Evolutionary conservation across 64 coral and sea anemone genomes (phyloP), one percentile per base, ranked within the genome.

Genomic region (Dendrophyllia cribrosa): DNA sequence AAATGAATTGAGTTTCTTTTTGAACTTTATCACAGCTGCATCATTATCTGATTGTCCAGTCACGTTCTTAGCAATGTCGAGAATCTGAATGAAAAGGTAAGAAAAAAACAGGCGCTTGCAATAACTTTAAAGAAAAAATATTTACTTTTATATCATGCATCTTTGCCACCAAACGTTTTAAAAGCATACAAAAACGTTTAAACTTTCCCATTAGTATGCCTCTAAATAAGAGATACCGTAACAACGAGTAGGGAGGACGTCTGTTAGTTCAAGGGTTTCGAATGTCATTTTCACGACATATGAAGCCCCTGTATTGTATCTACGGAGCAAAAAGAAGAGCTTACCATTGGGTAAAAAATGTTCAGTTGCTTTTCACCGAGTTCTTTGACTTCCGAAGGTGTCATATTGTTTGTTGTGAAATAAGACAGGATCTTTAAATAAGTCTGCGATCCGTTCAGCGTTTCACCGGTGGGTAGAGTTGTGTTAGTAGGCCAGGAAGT

Each of bases 261-360:
- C 34, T 34, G 34, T 34, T 34, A 34, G 34, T 34, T 34, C 34
- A 34, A 34, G 34, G 34, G 34, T 34, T 34, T 34, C 34, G 0
- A 34, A 1, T 34, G 34, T 34, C 34, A 34, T 34, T 34, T 34
- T 34, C 34, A 34, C 34, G 34, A 34, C 34, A 34, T 34, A 34
- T 34, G 34, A 34, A 34, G 34, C 34, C 2, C 34, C 34, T 34
- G 34, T 55, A 55, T 21, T 72, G 23, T 11, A 64, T 64, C 19
- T 17, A 16, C 6, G 19, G 61, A 0, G 34, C 61, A 16, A 43
- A 74, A 43, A 20, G 23, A 81, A 25, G 59, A 61, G 44, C 66
- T 82, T 46, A 93, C 95, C 91, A 86, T 92, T 22, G 95, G 95
- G 55, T 96, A 96, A 49, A 96, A 87, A 25, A 82, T 74, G 4